Conservation (phyloP, 1,140 invertebrate genomes). For the Pogonomyrmex californicus region DNA sequence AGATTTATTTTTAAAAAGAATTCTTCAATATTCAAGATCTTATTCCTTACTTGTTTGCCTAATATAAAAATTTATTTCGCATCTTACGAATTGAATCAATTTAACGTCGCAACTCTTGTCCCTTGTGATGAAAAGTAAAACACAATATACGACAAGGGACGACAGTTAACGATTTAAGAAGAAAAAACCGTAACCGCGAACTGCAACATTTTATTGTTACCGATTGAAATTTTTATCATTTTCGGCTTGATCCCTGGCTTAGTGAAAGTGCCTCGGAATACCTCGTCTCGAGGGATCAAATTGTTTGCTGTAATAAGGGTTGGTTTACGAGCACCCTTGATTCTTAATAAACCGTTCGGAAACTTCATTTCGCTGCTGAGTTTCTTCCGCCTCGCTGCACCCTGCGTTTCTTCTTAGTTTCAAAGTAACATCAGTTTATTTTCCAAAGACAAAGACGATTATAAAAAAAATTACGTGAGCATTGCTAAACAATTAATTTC, state of each 20-base stretch:
- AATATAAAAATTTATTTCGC: background rate
- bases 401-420: background rate
- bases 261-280: background rate
- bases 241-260: background rate
- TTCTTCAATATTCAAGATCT: too few species aligned
- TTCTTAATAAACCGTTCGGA: constrained; percentile 2
- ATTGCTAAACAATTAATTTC: background rate
- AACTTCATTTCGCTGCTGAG: background rate
- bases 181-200: background rate
- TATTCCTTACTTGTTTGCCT: background rate
- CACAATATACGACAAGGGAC: background rate
- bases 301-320: constrained; percentile 6
- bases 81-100: background rate
- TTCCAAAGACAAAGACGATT: background rate
- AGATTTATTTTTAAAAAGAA: background rate
- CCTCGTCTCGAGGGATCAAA: background rate
- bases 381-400: background rate
- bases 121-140: background rate
- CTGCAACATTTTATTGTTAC: constrained; percentile 1
- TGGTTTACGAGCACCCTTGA: constrained; percentile 22
- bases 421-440: constrained; percentile 10
- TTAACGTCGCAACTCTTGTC: background rate
- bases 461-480: background rate
- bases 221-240: constrained; percentile 15
- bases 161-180: background rate